A percentile compares a stretch with the other conserved stretches of the same genome.
These are phyloP conservation scores for Drosophila peninsularis DNA, from an alignment of 2,888 invertebrate species.

Conservation along the genomic window DNA sequence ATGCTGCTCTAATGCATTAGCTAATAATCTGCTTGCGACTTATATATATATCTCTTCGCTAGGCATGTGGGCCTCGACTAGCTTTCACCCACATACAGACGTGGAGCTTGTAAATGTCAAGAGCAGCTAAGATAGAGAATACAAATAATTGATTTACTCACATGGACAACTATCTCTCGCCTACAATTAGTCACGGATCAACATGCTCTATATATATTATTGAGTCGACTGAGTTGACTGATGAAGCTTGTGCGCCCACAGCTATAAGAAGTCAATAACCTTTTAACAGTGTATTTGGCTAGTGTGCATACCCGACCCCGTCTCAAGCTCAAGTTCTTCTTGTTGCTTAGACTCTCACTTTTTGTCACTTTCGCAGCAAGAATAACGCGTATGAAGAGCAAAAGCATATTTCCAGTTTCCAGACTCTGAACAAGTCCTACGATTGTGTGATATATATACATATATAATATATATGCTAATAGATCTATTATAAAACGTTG, in stretches of 20 bases:
- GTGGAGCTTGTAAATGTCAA: not conserved
- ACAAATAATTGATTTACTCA: not conserved
- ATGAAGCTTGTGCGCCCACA: too few relatives aligned
- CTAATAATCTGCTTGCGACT: not conserved
- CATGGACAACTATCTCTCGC: too few relatives aligned
- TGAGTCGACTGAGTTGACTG: too few relatives aligned
- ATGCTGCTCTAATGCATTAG: too few relatives aligned
- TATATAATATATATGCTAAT: not conserved
- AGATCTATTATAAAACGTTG: not conserved
- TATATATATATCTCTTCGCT: not conserved
- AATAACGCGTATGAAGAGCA: not conserved
- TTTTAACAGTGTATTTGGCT: not conserved
- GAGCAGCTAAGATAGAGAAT: not conserved
- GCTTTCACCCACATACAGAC: constrained; percentile 9
- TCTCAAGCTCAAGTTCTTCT: not conserved
- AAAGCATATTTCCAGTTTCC: constrained; percentile 1
- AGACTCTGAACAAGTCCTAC: not conserved
- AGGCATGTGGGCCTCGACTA: not conserved
- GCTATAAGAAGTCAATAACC: not conserved
- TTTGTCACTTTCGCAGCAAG: constrained; percentile 4
- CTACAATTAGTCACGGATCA: not conserved
- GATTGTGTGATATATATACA: constrained; percentile 1
- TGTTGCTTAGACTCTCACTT: not conserved
- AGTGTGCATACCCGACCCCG: not conserved
- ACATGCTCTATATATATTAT: not conserved